A percentile compares a stretch with the other conserved stretches of the same genome.
phyloP scores from a whole-genome alignment of 1,140 invertebrate genomes.

The Hormaphis cornu region DNA sequence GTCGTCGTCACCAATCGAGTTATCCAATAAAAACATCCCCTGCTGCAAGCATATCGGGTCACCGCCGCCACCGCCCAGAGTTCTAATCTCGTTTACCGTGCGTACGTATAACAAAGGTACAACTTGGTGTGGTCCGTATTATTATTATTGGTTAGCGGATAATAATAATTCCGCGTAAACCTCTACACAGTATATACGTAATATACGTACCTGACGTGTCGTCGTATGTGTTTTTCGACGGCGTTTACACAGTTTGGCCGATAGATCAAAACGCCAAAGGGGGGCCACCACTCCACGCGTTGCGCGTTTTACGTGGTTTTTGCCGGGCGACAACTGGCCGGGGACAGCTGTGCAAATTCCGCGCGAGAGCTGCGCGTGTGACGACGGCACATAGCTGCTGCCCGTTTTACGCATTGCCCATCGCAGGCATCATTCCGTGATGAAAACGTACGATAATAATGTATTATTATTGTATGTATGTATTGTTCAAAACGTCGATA shows the following conservation, averaged over 20 bases:
- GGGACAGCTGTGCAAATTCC: constrained; percentile 4
- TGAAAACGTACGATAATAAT: too few species aligned
- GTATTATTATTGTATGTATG: too few species aligned
- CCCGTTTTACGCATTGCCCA: neutral
- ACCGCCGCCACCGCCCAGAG: neutral
- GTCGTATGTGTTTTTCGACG: neutral
- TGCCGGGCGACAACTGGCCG: constrained; percentile 10
- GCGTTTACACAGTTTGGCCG: constrained; percentile 27
- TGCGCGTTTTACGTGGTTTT: neutral
- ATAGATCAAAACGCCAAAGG: constrained; percentile 26
- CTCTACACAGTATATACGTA: neutral
- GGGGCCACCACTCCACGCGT: neutral
- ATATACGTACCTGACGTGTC: neutral
- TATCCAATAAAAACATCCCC: constrained; percentile 27
- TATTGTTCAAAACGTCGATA: too few species aligned
- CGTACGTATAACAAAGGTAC: too few species aligned
- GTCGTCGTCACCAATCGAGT: constrained; percentile 22
- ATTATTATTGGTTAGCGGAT: too few species aligned
- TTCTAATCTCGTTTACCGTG: constrained; percentile 11
- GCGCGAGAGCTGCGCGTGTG: neutral
- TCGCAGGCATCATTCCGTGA: neutral
- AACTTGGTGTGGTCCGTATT: too few species aligned
- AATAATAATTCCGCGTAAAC: neutral
- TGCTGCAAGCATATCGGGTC: neutral
- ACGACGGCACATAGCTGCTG: neutral